phyloP scores from a whole-genome alignment of 2,888 invertebrate species.

The Drosophila setosimentum region DNA sequence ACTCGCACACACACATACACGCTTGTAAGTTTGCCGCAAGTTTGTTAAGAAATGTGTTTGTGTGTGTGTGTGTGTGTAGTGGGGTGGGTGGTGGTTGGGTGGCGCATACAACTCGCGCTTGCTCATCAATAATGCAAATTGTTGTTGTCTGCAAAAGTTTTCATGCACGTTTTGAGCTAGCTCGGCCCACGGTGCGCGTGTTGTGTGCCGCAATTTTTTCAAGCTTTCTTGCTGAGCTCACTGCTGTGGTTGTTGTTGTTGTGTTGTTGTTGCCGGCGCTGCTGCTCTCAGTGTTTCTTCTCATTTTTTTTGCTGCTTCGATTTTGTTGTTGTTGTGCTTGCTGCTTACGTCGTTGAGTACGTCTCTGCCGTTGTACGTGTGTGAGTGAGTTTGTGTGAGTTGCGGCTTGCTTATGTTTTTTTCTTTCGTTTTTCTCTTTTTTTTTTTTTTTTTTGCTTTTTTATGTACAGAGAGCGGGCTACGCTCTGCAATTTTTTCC shows the following conservation, averaged over 20 bases:
- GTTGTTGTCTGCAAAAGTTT: conserved; percentile 72
- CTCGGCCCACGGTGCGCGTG: conserved; percentile 76
- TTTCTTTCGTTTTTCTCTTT: conserved; percentile 45
- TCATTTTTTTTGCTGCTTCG: conserved; percentile 71
- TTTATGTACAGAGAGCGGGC: conserved; percentile 80
- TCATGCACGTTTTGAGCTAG: conserved; percentile 51
- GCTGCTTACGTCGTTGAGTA: conserved; percentile 73
- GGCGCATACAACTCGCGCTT: conserved; percentile 38
- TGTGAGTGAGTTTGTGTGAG: conserved; percentile 66
- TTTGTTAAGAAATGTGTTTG: conserved; percentile 75
- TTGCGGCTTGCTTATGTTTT: conserved; percentile 81
- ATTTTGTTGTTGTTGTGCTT: conserved; percentile 56
- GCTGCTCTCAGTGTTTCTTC: conserved; percentile 77
- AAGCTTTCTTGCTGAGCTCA: conserved; percentile 70
- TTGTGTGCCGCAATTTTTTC: conserved; percentile 79
- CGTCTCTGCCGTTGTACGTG: conserved; percentile 63
- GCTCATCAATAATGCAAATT: conserved; percentile 81
- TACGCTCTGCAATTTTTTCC: conserved; percentile 81
- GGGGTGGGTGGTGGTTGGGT: conserved; percentile 1
- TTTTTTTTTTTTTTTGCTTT: conserved; percentile 57
- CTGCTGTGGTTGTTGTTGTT: conserved; percentile 51
- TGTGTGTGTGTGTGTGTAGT: conserved; percentile 1
- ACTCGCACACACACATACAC: conserved; percentile 45
- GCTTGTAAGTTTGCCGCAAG: conserved; percentile 65
- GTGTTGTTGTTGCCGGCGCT: conserved; percentile 57